Evolutionary conservation across 2,113 vertebrate genomes (phyloP), one percentile per base, ranked within the genome.

Genomic region (Zosterops borbonicus): DNA sequence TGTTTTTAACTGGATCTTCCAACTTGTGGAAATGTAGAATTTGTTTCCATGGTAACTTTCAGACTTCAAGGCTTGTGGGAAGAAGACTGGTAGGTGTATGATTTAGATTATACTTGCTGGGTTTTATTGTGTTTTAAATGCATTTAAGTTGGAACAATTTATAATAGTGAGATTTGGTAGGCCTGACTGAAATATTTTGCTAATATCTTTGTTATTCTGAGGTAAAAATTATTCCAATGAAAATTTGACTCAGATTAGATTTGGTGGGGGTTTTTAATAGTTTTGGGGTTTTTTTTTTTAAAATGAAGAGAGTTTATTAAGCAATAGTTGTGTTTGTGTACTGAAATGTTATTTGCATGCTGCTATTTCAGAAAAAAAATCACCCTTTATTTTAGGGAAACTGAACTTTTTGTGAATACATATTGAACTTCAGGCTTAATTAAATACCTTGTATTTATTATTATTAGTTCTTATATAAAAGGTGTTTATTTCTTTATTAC

Each of bases 21-120:
- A 92, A 49, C 88, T 90, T 96, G 88, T 90, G 56, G 77, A 90
- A 91, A 81, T 87, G 46, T 50, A 91, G 71, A 81, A 93, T 94
- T 95, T 96, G 95, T 97, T 97, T 95, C 96, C 94, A 97, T 97
- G 92, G 96, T 87, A 95, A 97, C 96, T 65, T 93, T 83, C 52
- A 86, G 75, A 47, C 47, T 75, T 88, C 56, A 83, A 95, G 90
- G 50, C 58, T 91, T 83, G 27, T 82, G 73, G 83, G 62, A 80
- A 97, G 79, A 91, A 70, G 31, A 47, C 53, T 89, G 31, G 14
- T 88, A 91, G 89, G 64, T 86, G 64, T 90, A 60, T 79, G 64
- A 87, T 86, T 96, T 95, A 90, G 85, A 75, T 88, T 93, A 85
- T 50, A 77, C 55, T 73, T 74, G 29, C 67, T 91, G 83, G 93